These are phyloP conservation scores for Chaetorhynchus papuensis DNA, from an alignment of 2,113 vertebrate genomes.

Conservation along the genomic window DNA sequence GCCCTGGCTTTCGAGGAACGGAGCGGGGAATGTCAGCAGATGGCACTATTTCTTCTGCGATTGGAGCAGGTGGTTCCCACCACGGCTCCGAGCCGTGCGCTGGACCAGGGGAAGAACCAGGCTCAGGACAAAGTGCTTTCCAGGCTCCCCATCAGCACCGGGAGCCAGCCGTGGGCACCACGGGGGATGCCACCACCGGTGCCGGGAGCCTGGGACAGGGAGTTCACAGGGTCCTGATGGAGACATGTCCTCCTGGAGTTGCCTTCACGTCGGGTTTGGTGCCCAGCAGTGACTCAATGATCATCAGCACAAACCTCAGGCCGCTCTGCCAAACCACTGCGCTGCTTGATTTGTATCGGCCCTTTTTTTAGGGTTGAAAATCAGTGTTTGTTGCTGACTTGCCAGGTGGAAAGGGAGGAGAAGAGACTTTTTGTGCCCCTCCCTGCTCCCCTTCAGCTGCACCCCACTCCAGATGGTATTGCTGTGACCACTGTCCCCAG, in stretches of 20 bases:
- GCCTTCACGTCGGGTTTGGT: not conserved
- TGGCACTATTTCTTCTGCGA: conserved; percentile 52
- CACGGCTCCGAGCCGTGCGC: not conserved
- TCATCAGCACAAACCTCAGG: not conserved
- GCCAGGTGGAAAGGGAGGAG: not conserved
- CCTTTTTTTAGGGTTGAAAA: not conserved
- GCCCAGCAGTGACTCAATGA: not conserved
- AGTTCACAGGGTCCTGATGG: not conserved
- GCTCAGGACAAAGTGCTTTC: not conserved
- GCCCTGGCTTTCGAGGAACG: not conserved
- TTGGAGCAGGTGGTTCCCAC: not conserved
- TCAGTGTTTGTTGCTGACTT: not conserved
- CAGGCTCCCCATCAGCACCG: not conserved
- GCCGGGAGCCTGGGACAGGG: not conserved
- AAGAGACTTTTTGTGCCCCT: not conserved
- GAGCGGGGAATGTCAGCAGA: conserved; percentile 23
- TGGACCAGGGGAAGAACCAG: not conserved
- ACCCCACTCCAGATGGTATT: not conserved
- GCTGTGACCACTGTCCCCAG: not conserved
- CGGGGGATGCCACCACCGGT: accelerated
- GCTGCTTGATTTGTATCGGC: not conserved
- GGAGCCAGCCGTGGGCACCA: not conserved
- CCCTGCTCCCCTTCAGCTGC: not conserved
- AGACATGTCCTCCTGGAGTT: not conserved
- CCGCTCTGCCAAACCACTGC: not conserved